Conservation (phyloP, 2,797 vertebrate species). For the Naso thynnoides region DNA sequence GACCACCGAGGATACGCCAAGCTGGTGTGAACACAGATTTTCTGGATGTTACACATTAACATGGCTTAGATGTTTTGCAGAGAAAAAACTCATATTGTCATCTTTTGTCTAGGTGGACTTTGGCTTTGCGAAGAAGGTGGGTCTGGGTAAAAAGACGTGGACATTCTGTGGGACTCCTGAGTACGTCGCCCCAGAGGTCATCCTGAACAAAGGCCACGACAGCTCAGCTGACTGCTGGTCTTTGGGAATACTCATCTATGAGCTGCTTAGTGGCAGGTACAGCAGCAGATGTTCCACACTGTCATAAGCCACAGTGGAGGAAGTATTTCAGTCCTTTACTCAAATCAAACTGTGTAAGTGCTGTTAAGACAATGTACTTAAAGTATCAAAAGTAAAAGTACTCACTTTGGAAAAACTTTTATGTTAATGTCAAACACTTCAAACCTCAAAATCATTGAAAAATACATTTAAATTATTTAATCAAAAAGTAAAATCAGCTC, state of each 20-base stretch:
- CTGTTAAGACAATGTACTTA: too few species aligned
- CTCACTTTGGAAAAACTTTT: too few species aligned
- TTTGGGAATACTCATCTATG: constrained; percentile 80
- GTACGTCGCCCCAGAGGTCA: constrained; percentile 83
- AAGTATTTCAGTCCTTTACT: not conserved
- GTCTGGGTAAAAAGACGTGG: constrained; percentile 83
- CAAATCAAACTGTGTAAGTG: not conserved
- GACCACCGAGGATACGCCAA: constrained; percentile 80
- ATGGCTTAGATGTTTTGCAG: not conserved
- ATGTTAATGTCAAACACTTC: too few species aligned
- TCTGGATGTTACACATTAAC: not conserved
- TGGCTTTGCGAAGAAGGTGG: constrained; percentile 83
- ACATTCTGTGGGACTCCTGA: constrained; percentile 83
- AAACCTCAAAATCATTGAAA: too few species aligned
- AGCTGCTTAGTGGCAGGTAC: constrained; percentile 82
- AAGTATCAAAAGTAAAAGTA: too few species aligned
- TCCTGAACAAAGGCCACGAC: constrained; percentile 83
- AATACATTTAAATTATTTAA: too few species aligned
- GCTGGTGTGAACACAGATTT: constrained; percentile 49
- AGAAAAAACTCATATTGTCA: fast-evolving
- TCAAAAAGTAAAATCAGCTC: too few species aligned
- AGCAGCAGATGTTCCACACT: too few species aligned
- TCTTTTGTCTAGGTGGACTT: constrained; percentile 72
- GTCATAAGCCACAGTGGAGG: not conserved
- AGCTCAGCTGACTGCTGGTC: constrained; percentile 82